Conservation (phyloP, 2,113 vertebrate genomes). For the Haemorhous mexicanus region DNA sequence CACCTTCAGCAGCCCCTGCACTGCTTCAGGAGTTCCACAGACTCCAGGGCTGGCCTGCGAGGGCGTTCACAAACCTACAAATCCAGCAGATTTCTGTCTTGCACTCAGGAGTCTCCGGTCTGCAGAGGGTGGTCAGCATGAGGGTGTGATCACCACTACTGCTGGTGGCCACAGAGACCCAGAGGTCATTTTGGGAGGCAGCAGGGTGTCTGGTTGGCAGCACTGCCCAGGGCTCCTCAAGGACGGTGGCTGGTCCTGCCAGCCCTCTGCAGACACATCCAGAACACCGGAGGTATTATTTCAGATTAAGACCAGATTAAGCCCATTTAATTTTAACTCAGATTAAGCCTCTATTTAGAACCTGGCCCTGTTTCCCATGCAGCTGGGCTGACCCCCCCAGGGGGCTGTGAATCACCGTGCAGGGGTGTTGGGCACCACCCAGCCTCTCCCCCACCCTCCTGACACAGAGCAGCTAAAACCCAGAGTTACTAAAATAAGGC, state of each 20-base stretch:
- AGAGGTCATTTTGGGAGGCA: neutral
- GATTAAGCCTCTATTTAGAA: constrained; percentile 57
- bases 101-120: neutral
- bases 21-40: neutral
- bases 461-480: neutral
- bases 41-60: neutral
- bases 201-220: neutral
- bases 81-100: neutral
- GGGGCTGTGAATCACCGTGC: fast-evolving
- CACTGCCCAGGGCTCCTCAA: neutral
- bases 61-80: fast-evolving
- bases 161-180: neutral
- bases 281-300: constrained; percentile 54
- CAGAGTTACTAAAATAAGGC: neutral
- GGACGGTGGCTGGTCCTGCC: fast-evolving
- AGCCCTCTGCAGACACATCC: neutral
- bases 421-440: neutral
- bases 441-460: neutral
- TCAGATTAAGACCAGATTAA: constrained; percentile 57
- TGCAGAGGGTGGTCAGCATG: neutral
- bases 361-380: neutral
- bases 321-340: constrained; percentile 60
- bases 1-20: neutral
- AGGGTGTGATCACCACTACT: neutral
- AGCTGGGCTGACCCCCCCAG: neutral